These are phyloP conservation scores for Elmis aenea DNA, from an alignment of 2,888 invertebrate genomes.

Conservation along the genomic window DNA sequence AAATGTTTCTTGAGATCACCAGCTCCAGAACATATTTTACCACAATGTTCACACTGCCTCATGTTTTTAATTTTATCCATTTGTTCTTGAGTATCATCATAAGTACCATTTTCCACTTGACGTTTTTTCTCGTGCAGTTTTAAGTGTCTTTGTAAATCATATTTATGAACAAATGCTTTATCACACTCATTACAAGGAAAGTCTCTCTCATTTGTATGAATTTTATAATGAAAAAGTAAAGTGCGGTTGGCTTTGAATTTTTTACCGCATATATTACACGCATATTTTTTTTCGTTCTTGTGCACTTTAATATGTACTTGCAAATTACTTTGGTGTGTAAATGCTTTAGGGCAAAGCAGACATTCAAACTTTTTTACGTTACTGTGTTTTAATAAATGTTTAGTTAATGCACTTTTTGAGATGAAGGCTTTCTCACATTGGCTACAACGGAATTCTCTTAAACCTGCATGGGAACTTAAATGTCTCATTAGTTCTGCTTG, in stretches of 20 bases:
- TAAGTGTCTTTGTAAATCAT: constrained; percentile 24
- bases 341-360: constrained; percentile 25
- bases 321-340: constrained; percentile 25
- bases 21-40: constrained; percentile 22
- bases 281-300: constrained; percentile 19
- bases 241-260: constrained; percentile 26
- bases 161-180: constrained; percentile 27
- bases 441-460: constrained; percentile 24
- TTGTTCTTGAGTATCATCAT: constrained; percentile 21
- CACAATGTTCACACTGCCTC: constrained; percentile 26
- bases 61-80: constrained; percentile 19
- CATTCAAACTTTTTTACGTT: constrained; percentile 23
- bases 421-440: constrained; percentile 23
- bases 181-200: constrained; percentile 27
- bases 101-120: constrained; percentile 20
- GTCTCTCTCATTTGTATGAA: constrained; percentile 26
- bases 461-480: constrained; percentile 20
- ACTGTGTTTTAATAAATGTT: constrained; percentile 25
- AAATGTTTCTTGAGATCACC: constrained; percentile 25
- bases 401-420: constrained; percentile 19
- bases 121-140: constrained; percentile 25
- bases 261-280: constrained; percentile 24
- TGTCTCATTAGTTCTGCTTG: constrained; percentile 21
- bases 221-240: constrained; percentile 23
- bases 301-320: constrained; percentile 26